Evolutionary conservation across 2,113 vertebrate genomes (phyloP).

Genomic region (Narcine bancroftii): DNA sequence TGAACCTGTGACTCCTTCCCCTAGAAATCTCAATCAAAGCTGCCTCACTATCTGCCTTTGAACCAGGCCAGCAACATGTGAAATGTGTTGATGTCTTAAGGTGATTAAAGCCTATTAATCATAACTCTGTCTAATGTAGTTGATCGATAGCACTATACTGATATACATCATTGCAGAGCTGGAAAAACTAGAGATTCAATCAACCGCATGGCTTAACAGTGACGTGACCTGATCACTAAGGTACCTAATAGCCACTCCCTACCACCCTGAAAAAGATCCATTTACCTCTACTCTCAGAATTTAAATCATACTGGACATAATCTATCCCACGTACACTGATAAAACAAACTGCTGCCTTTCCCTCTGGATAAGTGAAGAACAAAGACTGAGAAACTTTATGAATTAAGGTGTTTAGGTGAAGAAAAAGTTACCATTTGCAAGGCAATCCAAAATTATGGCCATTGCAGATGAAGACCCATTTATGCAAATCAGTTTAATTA

Average conservation of each 20-base stretch:
- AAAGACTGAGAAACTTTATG: neutral
- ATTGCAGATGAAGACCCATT: neutral
- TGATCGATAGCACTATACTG: too few species aligned
- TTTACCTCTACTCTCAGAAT: too few species aligned
- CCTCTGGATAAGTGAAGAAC: neutral
- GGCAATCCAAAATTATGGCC: neutral
- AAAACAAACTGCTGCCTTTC: neutral
- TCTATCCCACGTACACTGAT: neutral
- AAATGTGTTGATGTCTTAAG: too few species aligned
- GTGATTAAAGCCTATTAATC: too few species aligned
- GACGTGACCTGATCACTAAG: neutral
- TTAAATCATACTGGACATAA: too few species aligned
- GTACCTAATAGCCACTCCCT: too few species aligned
- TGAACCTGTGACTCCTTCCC: too few species aligned
- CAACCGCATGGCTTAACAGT: neutral
- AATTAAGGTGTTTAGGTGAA: neutral
- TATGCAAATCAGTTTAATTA: neutral
- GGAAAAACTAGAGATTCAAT: neutral
- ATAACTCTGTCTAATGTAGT: too few species aligned
- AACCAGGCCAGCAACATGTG: too few species aligned
- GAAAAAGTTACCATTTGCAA: neutral
- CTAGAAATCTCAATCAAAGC: too few species aligned
- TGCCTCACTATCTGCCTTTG: too few species aligned
- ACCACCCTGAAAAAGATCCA: too few species aligned
- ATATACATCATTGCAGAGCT: neutral